Base-by-base conservation (phyloP, 2,888 invertebrate genomes). In the Danaus chrysippus region DNA sequence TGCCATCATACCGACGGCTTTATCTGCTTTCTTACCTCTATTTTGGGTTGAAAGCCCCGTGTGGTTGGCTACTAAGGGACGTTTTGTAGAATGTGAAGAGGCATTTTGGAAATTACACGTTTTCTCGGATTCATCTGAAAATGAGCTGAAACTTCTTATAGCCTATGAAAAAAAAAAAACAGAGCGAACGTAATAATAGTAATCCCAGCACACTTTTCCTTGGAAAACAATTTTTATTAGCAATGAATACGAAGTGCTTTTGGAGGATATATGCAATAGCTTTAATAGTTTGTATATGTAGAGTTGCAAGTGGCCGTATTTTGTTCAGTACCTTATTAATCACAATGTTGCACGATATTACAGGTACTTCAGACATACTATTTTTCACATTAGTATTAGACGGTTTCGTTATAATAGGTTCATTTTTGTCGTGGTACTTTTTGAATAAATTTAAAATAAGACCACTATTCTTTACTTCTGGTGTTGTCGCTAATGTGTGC, bases 41-140 rank as follows among this genome's bases (percentile, higher is more conserved):
- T 66, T 69, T 58, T 70, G 67, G 69, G 63, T 65, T 0, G 70
- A 70, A 43, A 69, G 69, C 44, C 68, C 70, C 3, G 58, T 58
- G 2, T 70, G 70, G 70, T 43, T 70, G 23, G 69, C 69, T 3
- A 54, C 66, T 0, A 59, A 68, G 43, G 68, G 68, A 15, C 41
- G 56, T 17, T 68, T 63, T 43, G 62, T 65, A 10, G 65, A 68
- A 42, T 68, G 69, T 43, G 58, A 58, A 17, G 8, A 8, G 11
- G 54, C 65, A 17, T 69, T 68, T 19, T 57, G 58, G 11, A 58
- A 62, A 42, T 49, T 69, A 10, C 66, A 66, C 1, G 53, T 56
- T 1, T 17, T 9, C 0, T 60, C n/a, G 23, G 54, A 61, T 5
- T 55, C 17, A 11, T 12, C 66, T 0, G 65, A 71, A 12, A 59